Percentiles rank a stretch among this genome's conserved stretches.
phyloP scores from a whole-genome alignment of 1,140 invertebrate species.

The Gonioctena quinquepunctata region DNA sequence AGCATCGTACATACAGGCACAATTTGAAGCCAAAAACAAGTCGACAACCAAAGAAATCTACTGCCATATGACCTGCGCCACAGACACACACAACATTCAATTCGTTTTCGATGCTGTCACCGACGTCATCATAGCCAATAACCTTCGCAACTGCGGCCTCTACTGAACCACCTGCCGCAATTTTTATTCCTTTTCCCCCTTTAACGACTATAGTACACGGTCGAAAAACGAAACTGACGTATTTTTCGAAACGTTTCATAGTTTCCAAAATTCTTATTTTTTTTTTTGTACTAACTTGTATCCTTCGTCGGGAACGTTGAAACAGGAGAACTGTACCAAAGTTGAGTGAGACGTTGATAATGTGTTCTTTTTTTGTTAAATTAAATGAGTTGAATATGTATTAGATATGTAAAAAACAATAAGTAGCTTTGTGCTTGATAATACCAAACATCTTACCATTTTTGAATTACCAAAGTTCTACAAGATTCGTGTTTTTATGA shows the following conservation, averaged over 20 bases:
- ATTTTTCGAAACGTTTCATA: not conserved
- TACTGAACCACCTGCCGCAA: conserved; percentile 48
- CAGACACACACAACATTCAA: conserved; percentile 89
- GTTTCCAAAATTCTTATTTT: not conserved
- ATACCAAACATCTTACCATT: conserved; percentile 20
- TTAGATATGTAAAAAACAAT: conserved; percentile 20
- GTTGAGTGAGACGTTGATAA: conserved; percentile 44
- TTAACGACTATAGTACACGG: conserved; percentile 24
- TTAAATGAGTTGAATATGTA: conserved; percentile 16
- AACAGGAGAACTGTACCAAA: conserved; percentile 40
- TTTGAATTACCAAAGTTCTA: conserved; percentile 21
- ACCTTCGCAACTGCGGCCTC: conserved; percentile 87
- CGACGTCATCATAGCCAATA: conserved; percentile 92
- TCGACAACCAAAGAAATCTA: conserved; percentile 89
- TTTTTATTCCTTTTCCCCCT: conserved; percentile 34
- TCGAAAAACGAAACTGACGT: conserved; percentile 20
- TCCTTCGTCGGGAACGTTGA: not conserved
- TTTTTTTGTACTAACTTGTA: not conserved
- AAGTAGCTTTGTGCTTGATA: conserved; percentile 36
- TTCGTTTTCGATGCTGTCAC: conserved; percentile 92
- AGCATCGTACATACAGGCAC: conserved; percentile 84
- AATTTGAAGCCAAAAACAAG: conserved; percentile 88
- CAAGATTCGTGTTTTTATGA: conserved; percentile 21
- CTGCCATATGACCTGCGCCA: conserved; percentile 90
- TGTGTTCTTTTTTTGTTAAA: conserved; percentile 42